phyloP scores from a whole-genome alignment of 2,888 invertebrate species.

The Athetis lepigone region DNA sequence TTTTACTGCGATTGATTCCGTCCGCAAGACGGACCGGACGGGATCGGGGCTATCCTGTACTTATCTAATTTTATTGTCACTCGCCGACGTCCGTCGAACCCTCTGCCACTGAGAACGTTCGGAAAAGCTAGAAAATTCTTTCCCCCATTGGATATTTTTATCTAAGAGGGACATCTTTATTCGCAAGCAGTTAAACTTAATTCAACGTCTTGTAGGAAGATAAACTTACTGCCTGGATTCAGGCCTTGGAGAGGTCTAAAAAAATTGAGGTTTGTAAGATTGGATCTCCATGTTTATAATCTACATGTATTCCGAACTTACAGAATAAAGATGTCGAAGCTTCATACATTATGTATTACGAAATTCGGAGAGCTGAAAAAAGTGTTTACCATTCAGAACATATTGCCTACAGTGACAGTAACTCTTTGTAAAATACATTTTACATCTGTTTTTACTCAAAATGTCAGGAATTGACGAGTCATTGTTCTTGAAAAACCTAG shows the following conservation, averaged over 20 bases:
- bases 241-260: conserved; percentile 71
- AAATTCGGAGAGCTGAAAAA: conserved; percentile 26
- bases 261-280: conserved; percentile 69
- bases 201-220: conserved; percentile 81
- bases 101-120: conserved; percentile 78
- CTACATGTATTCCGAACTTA: conserved; percentile 46
- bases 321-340: conserved; percentile 36
- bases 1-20: conserved; percentile 90
- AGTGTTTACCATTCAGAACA: not conserved
- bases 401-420: not conserved
- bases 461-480: not conserved
- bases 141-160: conserved; percentile 82
- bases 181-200: conserved; percentile 86
- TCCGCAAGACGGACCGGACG: conserved; percentile 83
- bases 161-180: conserved; percentile 87
- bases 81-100: conserved; percentile 80
- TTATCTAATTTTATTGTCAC: conserved; percentile 91
- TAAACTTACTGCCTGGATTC: conserved; percentile 73
- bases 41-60: conserved; percentile 85
- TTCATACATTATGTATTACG: conserved; percentile 41
- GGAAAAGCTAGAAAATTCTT: conserved; percentile 83
- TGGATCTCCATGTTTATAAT: conserved; percentile 48
- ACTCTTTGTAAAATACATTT: not conserved
- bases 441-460: conserved; percentile 12
- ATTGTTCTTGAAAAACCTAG: not conserved